These are phyloP conservation scores for Hybognathus amarus DNA, from an alignment of 2,797 vertebrate species.

Conservation along the genomic window DNA sequence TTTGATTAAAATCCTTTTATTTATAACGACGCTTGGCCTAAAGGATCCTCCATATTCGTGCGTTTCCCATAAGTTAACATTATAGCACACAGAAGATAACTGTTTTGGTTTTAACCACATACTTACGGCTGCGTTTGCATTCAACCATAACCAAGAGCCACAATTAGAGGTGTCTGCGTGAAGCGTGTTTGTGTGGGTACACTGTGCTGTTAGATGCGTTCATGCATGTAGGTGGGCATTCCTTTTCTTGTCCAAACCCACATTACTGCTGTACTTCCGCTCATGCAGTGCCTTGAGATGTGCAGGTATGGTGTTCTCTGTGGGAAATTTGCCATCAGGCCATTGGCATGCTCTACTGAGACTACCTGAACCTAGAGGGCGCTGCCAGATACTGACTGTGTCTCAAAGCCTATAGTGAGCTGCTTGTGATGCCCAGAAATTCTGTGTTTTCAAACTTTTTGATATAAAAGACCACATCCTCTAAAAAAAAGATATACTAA, in stretches of 20 bases:
- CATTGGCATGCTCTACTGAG: slow-evolving; percentile 41
- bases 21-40: slow-evolving; percentile 27
- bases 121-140: slow-evolving; percentile 28
- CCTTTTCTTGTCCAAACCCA: slow-evolving; percentile 14
- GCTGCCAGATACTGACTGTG: slow-evolving; percentile 27
- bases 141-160: slow-evolving; percentile 16
- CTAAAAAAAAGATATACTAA: not conserved
- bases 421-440: slow-evolving; percentile 18
- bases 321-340: slow-evolving; percentile 42
- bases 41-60: slow-evolving; percentile 16
- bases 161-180: slow-evolving; percentile 23
- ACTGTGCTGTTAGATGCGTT: slow-evolving; percentile 23
- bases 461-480: not conserved
- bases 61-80: slow-evolving; percentile 10
- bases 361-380: slow-evolving; percentile 34
- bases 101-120: slow-evolving; percentile 27
- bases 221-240: slow-evolving; percentile 42
- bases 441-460: slow-evolving; percentile 2
- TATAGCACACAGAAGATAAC: slow-evolving; percentile 22
- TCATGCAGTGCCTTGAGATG: slow-evolving; percentile 28
- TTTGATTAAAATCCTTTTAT: not conserved
- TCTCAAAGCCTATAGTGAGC: not conserved
- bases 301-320: slow-evolving; percentile 46
- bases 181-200: slow-evolving; percentile 16
- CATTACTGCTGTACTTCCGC: slow-evolving; percentile 46